phyloP scores from a whole-genome alignment of 2,113 vertebrate genomes.

The Archocentrus centrarchus region DNA sequence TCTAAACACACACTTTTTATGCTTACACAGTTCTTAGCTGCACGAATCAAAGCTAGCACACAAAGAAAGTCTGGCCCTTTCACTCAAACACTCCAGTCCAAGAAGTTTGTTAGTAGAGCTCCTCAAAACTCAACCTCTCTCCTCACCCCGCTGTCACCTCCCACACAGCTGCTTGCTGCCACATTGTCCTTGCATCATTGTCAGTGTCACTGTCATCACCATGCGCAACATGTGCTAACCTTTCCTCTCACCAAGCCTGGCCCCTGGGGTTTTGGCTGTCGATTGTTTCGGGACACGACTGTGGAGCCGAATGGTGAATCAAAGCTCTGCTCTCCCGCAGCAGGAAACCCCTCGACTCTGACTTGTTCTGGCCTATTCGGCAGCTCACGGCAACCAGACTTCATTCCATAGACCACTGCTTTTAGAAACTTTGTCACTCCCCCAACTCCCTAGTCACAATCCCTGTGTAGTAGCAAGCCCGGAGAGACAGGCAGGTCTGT shows the following conservation, averaged over 20 bases:
- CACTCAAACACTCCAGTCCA: conserved; percentile 29
- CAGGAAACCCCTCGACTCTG: conserved; percentile 64
- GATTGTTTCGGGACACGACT: conserved; percentile 58
- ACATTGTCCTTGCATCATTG: conserved; percentile 69
- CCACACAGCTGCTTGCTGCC: conserved; percentile 70
- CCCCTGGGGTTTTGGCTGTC: conserved; percentile 47
- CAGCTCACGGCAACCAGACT: conserved; percentile 50
- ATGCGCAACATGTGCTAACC: conserved; percentile 61
- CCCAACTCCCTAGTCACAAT: conserved; percentile 28
- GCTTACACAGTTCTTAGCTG: neutral
- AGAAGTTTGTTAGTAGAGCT: conserved; percentile 43
- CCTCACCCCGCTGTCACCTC: conserved; percentile 66
- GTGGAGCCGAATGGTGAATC: conserved; percentile 58
- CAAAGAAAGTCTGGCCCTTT: conserved; percentile 27
- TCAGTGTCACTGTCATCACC: conserved; percentile 72
- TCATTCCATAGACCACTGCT: conserved; percentile 47
- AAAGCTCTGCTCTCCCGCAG: conserved; percentile 61
- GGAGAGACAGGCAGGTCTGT: conserved; percentile 71
- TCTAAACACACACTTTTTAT: neutral
- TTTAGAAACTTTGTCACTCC: conserved; percentile 41
- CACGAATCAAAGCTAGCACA: conserved; percentile 15
- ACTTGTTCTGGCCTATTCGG: conserved; percentile 40
- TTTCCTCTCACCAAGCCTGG: conserved; percentile 61
- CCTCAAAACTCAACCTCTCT: conserved; percentile 51
- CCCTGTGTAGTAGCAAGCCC: conserved; percentile 49